Base-by-base conservation (phyloP, 2,113 vertebrate genomes). In the Sorex fumeus region DNA sequence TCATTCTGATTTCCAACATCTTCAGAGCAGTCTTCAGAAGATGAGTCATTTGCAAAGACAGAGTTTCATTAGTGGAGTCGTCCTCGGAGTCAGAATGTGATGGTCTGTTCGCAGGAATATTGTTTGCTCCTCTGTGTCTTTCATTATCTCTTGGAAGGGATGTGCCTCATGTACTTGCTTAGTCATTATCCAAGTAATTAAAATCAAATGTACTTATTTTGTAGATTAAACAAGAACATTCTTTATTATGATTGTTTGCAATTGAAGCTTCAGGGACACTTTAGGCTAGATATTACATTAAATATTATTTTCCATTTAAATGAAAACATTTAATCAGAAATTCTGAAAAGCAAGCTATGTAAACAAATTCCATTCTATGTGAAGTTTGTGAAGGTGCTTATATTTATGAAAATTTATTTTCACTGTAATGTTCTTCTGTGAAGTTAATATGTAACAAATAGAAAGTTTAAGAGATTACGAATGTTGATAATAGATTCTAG, bases 141-240 rank as follows among this genome's bases (percentile, higher is more conserved):
- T 98, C 97, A 98, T 98, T 98, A 98, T 97, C 95, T 97, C 95
- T 94, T 97, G 91, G 95, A 97, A 98, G 92, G 96, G 96, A 98
- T 98, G 97, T 98, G 98, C 97, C 97, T 97, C 96, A 97, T 97
- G 94, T 95, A 96, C 97, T 98, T 95, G 92, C 96, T 97, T 97
- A 96, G 97, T 97, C 97, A 98, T 98, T 98, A 98, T 93, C 96
- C 85, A 97, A 97, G 96, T 98, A 98, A 98, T 98, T 98, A 98
- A 98, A 98, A 98, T 98, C 97, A 98, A 98, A 98, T 97, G 97
- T 97, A 97, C 96, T 98, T 98, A 98, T 98, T 98, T 97, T 98
- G 96, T 97, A 97, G 97, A 98, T 98, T 97, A 98, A 98, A 97
- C 93, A 95, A 92, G 97, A 97, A 97, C 97, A 97, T 97, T 97